A percentile compares a stretch with the other conserved stretches of the same genome.
Conservation (phyloP, 2,888 invertebrate species). For the Mechanitis messenoides region DNA sequence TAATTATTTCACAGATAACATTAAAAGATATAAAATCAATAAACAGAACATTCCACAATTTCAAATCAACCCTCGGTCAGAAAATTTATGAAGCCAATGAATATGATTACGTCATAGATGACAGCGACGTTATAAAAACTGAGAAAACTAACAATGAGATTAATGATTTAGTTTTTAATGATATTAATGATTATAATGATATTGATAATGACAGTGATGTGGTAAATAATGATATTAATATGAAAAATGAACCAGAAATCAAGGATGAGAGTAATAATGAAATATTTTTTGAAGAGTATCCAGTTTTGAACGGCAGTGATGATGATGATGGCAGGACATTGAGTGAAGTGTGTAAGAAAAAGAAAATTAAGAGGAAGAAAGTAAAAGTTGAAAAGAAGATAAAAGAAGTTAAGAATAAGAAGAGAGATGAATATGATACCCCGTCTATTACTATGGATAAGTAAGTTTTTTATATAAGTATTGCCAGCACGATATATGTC, state of each 20-base stretch:
- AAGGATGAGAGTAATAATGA: conserved; percentile 49
- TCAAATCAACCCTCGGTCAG: conserved; percentile 39
- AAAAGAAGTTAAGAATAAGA: conserved; percentile 33
- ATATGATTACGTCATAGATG: conserved; percentile 38
- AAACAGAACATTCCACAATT: conserved; percentile 36
- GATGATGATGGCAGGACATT: conserved; percentile 50
- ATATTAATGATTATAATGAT: conserved; percentile 15
- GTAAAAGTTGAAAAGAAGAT: conserved; percentile 34
- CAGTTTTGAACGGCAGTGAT: conserved; percentile 47
- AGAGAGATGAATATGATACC: conserved; percentile 33
- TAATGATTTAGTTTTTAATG: conserved; percentile 20
- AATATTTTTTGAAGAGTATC: conserved; percentile 50
- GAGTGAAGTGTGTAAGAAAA: conserved; percentile 45
- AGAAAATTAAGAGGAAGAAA: conserved; percentile 36
- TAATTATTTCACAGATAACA: conserved; percentile 44
- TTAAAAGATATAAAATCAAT: conserved; percentile 49
- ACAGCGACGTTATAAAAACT: conserved; percentile 35
- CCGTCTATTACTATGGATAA: conserved; percentile 47
- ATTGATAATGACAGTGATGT: conserved; percentile 13
- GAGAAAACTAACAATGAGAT: conserved; percentile 23
- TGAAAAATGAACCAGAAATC: conserved; percentile 35
- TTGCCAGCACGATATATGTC: not conserved
- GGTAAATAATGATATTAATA: conserved; percentile 16
- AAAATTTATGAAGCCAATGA: conserved; percentile 42
- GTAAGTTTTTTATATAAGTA: conserved; percentile 33